Conservation (phyloP, 2,888 invertebrate species). For the Oligia strigilis region DNA sequence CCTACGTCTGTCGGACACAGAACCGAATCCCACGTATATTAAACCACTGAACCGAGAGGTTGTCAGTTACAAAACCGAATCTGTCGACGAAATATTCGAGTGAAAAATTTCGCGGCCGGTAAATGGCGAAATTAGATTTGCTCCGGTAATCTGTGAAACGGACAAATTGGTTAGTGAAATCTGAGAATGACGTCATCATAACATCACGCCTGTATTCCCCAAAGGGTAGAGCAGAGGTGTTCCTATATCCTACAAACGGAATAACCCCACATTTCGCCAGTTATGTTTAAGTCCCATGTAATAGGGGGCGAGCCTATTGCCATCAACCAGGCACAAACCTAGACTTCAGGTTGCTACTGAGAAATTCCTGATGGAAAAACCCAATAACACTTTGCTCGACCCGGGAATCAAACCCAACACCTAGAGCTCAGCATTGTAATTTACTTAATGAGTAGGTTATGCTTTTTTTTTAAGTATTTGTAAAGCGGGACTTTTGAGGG, state of each 20-base stretch:
- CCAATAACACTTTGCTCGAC: neutral
- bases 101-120: constrained; percentile 16
- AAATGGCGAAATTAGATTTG: constrained; percentile 36
- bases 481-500: neutral
- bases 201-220: rapidly evolving
- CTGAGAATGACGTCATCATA: constrained; percentile 9
- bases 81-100: constrained; percentile 50
- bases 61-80: constrained; percentile 71
- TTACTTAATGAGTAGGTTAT: neutral
- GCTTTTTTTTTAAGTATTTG: neutral
- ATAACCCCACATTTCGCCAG: no score
- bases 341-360: neutral
- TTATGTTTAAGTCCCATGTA: neutral
- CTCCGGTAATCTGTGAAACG: constrained; percentile 20
- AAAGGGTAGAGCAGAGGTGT: neutral
- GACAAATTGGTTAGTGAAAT: constrained; percentile 35
- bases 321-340: neutral
- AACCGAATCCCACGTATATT: constrained; percentile 74
- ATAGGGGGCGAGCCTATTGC: neutral
- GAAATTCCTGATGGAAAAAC: neutral
- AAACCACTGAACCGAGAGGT: constrained; percentile 70
- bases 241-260: no score
- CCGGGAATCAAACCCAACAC: neutral
- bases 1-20: constrained; percentile 66
- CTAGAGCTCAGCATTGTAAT: no score